These are phyloP conservation scores for Carabus problematicus DNA, from an alignment of 2,888 invertebrate genomes.

Conservation along the genomic window DNA sequence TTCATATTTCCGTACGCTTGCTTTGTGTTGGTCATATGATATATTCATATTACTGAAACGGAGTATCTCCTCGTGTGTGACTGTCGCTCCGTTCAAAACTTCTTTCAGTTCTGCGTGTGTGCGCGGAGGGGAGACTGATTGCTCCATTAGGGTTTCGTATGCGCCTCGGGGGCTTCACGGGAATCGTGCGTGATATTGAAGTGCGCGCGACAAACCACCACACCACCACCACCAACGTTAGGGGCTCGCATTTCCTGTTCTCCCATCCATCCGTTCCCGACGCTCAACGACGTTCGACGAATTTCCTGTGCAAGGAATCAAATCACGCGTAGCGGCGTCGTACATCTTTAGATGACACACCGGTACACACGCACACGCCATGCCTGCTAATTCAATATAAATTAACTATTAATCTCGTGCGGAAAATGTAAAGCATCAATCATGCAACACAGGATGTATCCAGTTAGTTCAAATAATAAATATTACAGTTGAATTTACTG, in stretches of 20 bases:
- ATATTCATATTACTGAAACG: constrained; percentile 29
- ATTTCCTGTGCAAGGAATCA: background rate
- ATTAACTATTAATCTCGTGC: constrained; percentile 33
- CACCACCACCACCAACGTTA: too few relatives aligned
- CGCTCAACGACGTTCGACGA: background rate
- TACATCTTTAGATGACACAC: too few relatives aligned
- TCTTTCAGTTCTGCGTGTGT: background rate
- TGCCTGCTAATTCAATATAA: constrained; percentile 28
- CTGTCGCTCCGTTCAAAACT: constrained; percentile 1
- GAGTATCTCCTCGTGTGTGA: background rate
- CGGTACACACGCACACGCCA: background rate
- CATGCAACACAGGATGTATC: background rate
- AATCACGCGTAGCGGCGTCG: background rate
- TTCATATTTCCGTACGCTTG: constrained; percentile 15
- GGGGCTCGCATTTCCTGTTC: too few relatives aligned
- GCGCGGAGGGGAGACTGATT: constrained; percentile 5
- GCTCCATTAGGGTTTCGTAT: constrained; percentile 14
- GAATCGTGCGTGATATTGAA: constrained; percentile 7
- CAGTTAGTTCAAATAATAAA: constrained; percentile 9
- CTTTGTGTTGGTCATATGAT: constrained; percentile 26
- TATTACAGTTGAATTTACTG: background rate
- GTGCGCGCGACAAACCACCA: background rate
- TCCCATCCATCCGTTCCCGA: too few relatives aligned
- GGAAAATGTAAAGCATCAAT: background rate
- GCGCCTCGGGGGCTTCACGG: background rate